Base-by-base conservation (phyloP, 2,888 invertebrate genomes). In the Chironomus riparius region DNA sequence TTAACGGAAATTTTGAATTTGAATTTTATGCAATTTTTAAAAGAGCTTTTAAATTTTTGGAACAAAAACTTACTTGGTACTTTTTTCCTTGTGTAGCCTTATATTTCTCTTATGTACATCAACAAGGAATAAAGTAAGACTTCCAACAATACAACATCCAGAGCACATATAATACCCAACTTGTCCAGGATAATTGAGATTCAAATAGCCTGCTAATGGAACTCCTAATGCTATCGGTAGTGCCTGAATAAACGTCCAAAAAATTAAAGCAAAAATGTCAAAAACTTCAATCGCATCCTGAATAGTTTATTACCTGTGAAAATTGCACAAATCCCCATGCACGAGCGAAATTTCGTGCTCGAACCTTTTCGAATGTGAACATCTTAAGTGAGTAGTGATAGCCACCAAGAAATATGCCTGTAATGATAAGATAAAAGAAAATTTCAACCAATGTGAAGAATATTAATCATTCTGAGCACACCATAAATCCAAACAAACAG, bases 281-380 rank as follows among this genome's bases (percentile, higher is more conserved):
- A 28, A 24, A 28, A 1, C 3, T 38, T 7, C n/a, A n/a, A n/a
- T 7, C 2, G 38, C 28, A 10, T 38, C 38, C 22, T 48, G 6
- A 56, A 13, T 38, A 7, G 13, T 24, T 28, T 56, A n/a, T 65
- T 15, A 93, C 92, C 83, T 94, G 94, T 12, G 92, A 92, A 82
- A 92, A 93, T 83, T 93, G 93, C 72, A 94, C 91, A 85, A 92
- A 95, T 77, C 94, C 92, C 94, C 94, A 94, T 0, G 94, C 93
- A 75, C 93, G 87, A 0, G 94, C 92, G 81, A 94, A 94, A 83
- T 95, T 92, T 78, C 94, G 87, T 2, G 93, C 93, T 73, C 93
- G 86, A 28, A 95, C 94, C 77, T 93, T 87, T 83, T 95, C 94
- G 82, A 93, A 94, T 0, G 93, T 93, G 85, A 93, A 94, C 90